Conservation (phyloP, 2,888 invertebrate genomes). For the Hofmannophila pseudospretella region DNA sequence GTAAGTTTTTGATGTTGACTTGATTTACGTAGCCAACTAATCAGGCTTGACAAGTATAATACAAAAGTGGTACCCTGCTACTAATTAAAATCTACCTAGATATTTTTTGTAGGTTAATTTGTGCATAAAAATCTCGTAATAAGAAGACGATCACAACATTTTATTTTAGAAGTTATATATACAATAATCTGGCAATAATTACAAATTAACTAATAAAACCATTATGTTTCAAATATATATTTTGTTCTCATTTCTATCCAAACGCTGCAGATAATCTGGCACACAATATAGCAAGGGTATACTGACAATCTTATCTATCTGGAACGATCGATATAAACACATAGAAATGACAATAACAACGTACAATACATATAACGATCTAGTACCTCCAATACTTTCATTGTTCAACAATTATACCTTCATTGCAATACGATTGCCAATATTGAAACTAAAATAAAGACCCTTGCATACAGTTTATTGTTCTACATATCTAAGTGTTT, state of each 20-base stretch:
- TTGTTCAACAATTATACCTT: constrained; percentile 26
- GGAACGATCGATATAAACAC: constrained; percentile 34
- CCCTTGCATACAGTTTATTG: background rate
- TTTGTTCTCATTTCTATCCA: background rate
- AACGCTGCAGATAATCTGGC: background rate
- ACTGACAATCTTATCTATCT: constrained; percentile 37
- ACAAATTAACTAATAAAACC: background rate
- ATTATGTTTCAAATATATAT: background rate
- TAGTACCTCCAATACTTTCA: constrained; percentile 33
- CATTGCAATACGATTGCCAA: constrained; percentile 12
- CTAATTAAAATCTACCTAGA: too few relatives aligned
- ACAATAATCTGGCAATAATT: too few relatives aligned
- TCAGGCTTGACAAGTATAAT: too few relatives aligned
- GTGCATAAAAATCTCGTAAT: too few relatives aligned
- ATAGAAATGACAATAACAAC: constrained; percentile 33
- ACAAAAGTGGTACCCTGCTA: too few relatives aligned
- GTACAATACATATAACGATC: background rate
- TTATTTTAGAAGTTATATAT: too few relatives aligned
- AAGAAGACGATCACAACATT: too few relatives aligned
- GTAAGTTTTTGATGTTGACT: too few relatives aligned
- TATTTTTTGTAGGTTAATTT: too few relatives aligned
- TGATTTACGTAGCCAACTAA: too few relatives aligned
- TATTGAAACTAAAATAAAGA: background rate
- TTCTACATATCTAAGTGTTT: too few relatives aligned
- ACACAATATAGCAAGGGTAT: constrained; percentile 23